A percentile compares a stretch with the other conserved stretches of the same genome.
These are phyloP conservation scores for Pangasius djambal DNA, from an alignment of 2,797 vertebrate species.

Conservation along the genomic window DNA sequence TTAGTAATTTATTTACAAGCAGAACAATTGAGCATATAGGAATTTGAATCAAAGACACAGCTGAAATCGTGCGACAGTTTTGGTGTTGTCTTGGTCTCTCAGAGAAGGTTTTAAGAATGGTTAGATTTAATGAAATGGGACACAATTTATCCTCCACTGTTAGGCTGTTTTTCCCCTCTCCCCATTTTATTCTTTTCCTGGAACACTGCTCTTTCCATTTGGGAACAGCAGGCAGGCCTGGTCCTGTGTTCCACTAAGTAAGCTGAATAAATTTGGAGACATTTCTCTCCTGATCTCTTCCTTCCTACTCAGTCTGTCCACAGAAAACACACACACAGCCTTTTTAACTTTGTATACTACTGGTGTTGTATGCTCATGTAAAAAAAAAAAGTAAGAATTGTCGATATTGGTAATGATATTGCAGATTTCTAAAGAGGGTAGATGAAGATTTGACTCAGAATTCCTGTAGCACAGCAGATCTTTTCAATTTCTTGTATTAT, in stretches of 20 bases:
- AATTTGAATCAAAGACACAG: conserved; percentile 48
- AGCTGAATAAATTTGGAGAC: conserved; percentile 50
- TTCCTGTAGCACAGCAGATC: conserved; percentile 80
- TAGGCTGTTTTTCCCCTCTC: conserved; percentile 31
- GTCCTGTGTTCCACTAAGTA: conserved; percentile 42
- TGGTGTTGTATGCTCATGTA: conserved; percentile 89
- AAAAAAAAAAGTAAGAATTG: conserved; percentile 83
- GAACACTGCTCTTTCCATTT: conserved; percentile 37
- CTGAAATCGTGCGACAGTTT: conserved; percentile 56
- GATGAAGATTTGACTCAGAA: conserved; percentile 82
- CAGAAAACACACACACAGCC: conserved; percentile 76
- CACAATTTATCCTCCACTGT: conserved; percentile 39
- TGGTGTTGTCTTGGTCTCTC: conserved; percentile 53
- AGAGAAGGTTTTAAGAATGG: conserved; percentile 51
- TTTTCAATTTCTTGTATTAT: conserved; percentile 81
- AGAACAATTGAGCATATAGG: conserved; percentile 67
- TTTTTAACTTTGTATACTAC: conserved; percentile 87
- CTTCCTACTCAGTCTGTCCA: conserved; percentile 74
- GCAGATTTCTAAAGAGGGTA: conserved; percentile 84
- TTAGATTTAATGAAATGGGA: conserved; percentile 24
- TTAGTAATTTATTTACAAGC: conserved; percentile 89
- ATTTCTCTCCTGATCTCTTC: conserved; percentile 68
- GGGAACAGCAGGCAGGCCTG: conserved; percentile 26
- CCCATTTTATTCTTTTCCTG: conserved; percentile 21
- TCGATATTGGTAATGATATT: conserved; percentile 62